Evolutionary conservation across 2,113 vertebrate species (phyloP), one percentile per base, ranked within the genome.

Genomic region (Phaethon lepturus): DNA sequence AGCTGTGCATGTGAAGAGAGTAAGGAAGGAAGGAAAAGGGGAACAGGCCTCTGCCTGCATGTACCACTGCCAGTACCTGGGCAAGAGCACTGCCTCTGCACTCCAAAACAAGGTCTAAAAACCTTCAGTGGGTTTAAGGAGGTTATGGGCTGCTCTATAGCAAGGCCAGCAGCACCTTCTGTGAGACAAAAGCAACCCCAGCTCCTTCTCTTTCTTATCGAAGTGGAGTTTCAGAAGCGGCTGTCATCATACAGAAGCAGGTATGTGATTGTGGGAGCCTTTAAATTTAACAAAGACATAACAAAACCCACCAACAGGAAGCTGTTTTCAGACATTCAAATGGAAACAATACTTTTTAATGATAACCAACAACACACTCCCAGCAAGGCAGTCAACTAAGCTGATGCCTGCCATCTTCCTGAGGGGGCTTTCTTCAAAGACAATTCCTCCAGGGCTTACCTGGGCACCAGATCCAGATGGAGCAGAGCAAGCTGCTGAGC

Each of bases 301-400:
- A 78, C 52, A 87, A 87, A 77, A 47, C 86, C 63, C 75, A 69
- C 9, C 19, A 0, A 74, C 42, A 7, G 88, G 86, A 95, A 95
- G 95, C 72, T n/a, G 75, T 50, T 66, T 94, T 83, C 91, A 91
- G 71, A 94, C 92, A 95, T 95, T 95, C 91, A 94, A 95, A 95
- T 86, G 72, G 94, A 95, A 96, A 95, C 75, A 69, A 31, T 40
- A 55, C 1, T 44, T 80, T 67, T 66, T 55, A 59, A 71, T 78
- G 33, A 77, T n/a, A 91, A 90, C 38, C 56, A 87, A 63, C 81
- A 86, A 17, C 52, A 52, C 28, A 55, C 13, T 29, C n/a, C 38
- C 17, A 23, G 35, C 0, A 0, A 83, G 77, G 52, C 60, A 55
- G 77, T 7, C 25, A 8, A 38, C 14, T 6, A 40, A 55, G 50